Conservation (phyloP, 1,140 invertebrate species). For the Odontomachus brunneus region DNA sequence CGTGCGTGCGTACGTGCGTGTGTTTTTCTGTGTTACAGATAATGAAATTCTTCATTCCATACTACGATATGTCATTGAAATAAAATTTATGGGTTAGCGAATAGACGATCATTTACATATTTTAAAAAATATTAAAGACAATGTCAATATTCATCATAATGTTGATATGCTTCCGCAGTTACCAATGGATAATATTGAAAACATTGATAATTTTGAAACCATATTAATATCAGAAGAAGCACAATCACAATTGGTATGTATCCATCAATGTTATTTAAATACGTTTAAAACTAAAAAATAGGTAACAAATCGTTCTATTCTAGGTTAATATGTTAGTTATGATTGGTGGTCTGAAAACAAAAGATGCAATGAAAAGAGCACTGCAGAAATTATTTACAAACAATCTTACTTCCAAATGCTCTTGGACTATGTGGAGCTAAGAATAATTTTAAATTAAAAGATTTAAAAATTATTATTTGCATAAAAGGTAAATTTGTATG, state of each 20-base stretch:
- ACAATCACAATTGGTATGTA: slow-evolving; percentile 4
- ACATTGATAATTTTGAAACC: neutral
- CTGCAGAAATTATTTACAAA: slow-evolving; percentile 10
- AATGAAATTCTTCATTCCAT: too few species aligned
- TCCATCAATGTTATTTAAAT: neutral
- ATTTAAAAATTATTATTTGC: neutral
- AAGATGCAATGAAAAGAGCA: neutral
- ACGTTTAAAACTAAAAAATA: too few species aligned
- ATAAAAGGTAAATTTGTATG: too few species aligned
- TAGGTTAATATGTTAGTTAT: slow-evolving; percentile 1
- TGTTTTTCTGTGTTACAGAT: too few species aligned
- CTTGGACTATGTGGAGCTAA: neutral
- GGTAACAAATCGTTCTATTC: too few species aligned
- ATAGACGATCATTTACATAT: too few species aligned
- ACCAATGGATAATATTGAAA: neutral
- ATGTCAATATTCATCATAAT: neutral
- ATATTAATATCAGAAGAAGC: neutral
- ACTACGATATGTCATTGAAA: too few species aligned
- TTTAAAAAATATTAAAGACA: too few species aligned
- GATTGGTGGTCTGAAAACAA: neutral
- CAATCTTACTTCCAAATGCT: slow-evolving; percentile 2
- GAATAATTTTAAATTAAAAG: slow-evolving; percentile 18
- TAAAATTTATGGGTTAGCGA: too few species aligned
- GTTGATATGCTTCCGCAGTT: neutral
- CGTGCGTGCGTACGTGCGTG: too few species aligned